Evolutionary conservation across 2,113 vertebrate genomes (phyloP).

Genomic region (Phodopus roborovskii): DNA sequence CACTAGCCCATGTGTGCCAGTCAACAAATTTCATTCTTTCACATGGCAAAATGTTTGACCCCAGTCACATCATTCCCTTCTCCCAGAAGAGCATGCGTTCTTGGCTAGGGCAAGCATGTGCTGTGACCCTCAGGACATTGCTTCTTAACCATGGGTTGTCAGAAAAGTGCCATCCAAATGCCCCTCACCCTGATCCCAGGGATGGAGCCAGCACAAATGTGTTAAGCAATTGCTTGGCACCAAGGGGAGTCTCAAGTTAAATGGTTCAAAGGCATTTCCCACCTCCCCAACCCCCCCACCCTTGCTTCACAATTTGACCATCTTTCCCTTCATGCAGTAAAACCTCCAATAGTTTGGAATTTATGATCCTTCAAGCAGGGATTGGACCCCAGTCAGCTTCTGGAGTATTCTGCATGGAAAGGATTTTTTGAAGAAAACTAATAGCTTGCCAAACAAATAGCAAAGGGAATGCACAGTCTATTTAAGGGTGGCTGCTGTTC

Average conservation of each 20-base stretch:
- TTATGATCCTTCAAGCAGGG: conserved; percentile 65
- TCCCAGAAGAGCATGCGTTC: not conserved
- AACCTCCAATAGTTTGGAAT: conserved; percentile 66
- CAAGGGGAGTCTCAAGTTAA: conserved; percentile 52
- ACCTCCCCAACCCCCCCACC: too few relatives aligned
- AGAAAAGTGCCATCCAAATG: not conserved
- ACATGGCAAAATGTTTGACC: conserved; percentile 13
- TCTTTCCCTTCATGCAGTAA: conserved; percentile 69
- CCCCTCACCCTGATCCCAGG: not conserved
- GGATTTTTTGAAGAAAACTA: conserved; percentile 71
- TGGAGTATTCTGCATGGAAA: conserved; percentile 57
- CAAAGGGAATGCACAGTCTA: not conserved
- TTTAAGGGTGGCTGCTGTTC: not conserved
- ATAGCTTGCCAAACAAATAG: conserved; percentile 44
- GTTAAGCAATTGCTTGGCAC: conserved; percentile 47
- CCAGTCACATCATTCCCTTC: not conserved
- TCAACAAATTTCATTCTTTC: conserved; percentile 42
- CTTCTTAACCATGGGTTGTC: conserved; percentile 44
- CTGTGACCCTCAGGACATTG: not conserved
- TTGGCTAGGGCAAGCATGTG: not conserved
- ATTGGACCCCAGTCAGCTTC: conserved; percentile 59
- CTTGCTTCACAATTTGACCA: conserved; percentile 51
- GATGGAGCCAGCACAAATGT: conserved; percentile 53
- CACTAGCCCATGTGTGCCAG: not conserved
- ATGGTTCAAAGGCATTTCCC: conserved; percentile 55